Evolutionary conservation across 2,113 vertebrate species (phyloP), one percentile per base, ranked within the genome.

Genomic region (Cyphomyrus plagiostoma): DNA sequence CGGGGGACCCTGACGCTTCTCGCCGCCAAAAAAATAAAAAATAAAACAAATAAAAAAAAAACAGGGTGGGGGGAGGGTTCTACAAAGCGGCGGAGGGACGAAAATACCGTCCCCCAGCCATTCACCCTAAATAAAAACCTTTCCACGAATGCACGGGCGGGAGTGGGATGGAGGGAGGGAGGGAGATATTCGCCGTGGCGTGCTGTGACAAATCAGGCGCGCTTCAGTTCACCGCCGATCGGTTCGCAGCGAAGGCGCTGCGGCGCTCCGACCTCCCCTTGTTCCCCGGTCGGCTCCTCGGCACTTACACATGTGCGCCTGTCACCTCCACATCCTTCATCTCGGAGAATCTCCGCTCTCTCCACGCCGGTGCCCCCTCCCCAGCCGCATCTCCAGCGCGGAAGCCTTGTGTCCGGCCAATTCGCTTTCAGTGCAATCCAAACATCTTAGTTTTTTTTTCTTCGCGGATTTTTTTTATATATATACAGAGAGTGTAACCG

Each of bases 1-100:
- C 94, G 95, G 94, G 88, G 94, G 94, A 94, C 94, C 91, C 89
- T 90, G 66, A 91, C 91, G 92, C 94, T 91, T 92, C 92, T 90
- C 93, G 93, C 84, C 13, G 62, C 88, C 92, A 89, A 21, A 77
- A 89, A 70, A 10, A 62, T 35, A 58, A 62, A 9, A 62, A 62
- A 62, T 0, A 62, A 62, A 62, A n/a, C 3, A 66, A 66, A 56
- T 4, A 13, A 26, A 70, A 70, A 70, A 70, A 30, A 66, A 30
- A 66, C 1, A 90, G 89, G 93, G 91, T 50, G 4, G 7, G 66
- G 77, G 13, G 90, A 26, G 62, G 90, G 52, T 82, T 23, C 84
- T 88, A 39, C 42, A 85, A 74, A 50, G 80, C 21, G 7, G 80
- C 39, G 49, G 42, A 90, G 48, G 66, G 48, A 80, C 23, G 83